Conservation (phyloP, 2,113 vertebrate genomes). For the Dasypus novemcinctus region DNA sequence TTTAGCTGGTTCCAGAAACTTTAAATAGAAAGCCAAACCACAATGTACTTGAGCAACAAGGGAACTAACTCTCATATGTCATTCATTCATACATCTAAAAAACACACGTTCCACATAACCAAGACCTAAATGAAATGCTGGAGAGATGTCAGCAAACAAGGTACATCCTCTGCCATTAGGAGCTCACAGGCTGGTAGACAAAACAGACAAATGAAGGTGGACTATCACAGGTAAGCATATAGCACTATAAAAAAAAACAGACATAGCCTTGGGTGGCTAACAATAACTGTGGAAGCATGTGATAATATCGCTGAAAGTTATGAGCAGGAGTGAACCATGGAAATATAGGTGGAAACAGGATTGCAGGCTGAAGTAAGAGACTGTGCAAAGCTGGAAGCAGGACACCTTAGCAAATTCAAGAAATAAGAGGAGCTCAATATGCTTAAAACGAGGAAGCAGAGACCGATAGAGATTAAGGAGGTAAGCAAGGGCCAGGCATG, state of each 20-base stretch:
- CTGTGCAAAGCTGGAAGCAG: neutral
- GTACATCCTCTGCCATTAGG: neutral
- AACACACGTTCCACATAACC: neutral
- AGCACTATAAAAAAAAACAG: neutral
- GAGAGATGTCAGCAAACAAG: neutral
- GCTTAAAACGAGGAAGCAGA: neutral
- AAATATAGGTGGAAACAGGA: neutral
- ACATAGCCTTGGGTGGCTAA: neutral
- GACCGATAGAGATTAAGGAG: neutral
- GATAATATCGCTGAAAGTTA: neutral
- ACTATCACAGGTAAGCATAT: neutral
- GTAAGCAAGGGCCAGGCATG: neutral
- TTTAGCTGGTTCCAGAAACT: conserved; percentile 58
- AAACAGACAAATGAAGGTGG: neutral
- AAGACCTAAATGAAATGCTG: neutral
- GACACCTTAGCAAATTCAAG: neutral
- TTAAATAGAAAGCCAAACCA: conserved; percentile 57
- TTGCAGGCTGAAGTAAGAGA: neutral
- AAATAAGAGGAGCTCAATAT: neutral
- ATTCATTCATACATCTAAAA: neutral
- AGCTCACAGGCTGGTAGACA: neutral
- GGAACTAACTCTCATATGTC: neutral
- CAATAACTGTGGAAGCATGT: neutral
- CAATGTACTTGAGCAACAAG: conserved; percentile 11
- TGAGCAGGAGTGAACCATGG: neutral